Conservation (phyloP, 2,113 vertebrate genomes). For the Heterotis niloticus region DNA sequence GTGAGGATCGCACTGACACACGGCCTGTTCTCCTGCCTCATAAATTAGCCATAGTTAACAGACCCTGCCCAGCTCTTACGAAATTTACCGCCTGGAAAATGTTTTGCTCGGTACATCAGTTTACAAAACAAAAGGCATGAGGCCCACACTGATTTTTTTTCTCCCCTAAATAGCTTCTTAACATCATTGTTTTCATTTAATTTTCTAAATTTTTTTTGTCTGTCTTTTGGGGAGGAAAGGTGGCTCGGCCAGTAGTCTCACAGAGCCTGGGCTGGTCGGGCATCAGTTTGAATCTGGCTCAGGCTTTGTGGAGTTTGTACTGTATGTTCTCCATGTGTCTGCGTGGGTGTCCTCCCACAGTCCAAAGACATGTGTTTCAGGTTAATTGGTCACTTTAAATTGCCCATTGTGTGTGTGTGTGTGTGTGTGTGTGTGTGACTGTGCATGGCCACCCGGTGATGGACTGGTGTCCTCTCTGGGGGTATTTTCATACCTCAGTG, state of each 20-base stretch:
- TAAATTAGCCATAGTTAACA: constrained; percentile 9
- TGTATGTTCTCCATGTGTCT: too few species aligned
- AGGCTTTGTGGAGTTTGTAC: too few species aligned
- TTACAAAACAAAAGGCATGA: background rate
- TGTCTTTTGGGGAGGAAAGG: background rate
- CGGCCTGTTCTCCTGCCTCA: background rate
- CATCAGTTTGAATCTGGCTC: too few species aligned
- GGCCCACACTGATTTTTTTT: background rate
- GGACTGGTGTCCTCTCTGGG: too few species aligned
- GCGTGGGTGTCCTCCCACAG: too few species aligned
- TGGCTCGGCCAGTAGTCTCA: too few species aligned
- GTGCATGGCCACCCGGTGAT: too few species aligned
- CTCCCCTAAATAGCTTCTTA: constrained; percentile 2
- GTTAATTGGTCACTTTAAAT: too few species aligned
- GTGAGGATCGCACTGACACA: background rate
- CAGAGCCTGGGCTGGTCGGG: too few species aligned
- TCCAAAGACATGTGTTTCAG: too few species aligned
- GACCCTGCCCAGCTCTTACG: background rate
- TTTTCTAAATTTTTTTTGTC: constrained; percentile 8
- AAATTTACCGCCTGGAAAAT: background rate
- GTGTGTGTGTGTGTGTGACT: constrained; percentile 17
- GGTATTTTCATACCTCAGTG: too few species aligned
- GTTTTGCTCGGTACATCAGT: background rate
- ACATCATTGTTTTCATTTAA: constrained; percentile 8
- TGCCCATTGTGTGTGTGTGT: background rate